Evolutionary conservation across 2,797 vertebrate species (phyloP), one percentile per base, ranked within the genome.

Genomic region (Thaleichthys pacificus): DNA sequence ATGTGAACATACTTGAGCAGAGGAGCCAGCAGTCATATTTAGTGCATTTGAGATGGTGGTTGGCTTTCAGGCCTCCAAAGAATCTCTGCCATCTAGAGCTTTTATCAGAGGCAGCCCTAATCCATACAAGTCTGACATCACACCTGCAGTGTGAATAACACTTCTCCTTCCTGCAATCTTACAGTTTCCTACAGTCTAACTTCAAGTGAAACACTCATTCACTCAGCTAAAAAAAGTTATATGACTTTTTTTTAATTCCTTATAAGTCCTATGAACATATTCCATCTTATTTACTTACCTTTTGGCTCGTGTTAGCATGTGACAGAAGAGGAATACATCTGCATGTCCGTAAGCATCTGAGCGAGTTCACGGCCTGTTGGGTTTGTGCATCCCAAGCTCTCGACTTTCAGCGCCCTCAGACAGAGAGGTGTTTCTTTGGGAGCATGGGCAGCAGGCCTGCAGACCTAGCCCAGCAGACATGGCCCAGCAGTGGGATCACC

Each of bases 371-470:
- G 71, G 65, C 66, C 64, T 72, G 72, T 32, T 32, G 30, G 35
- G 17, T 77, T 70, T 63, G 60, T 79, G 76, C 78, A 57, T 86
- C 81, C 71, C 73, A 69, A 75, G 77, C 79, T 88, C 81, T 89
- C 80, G 66, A 69, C 78, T 87, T 89, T 81, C 81, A 84, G 8
- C 22, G 74, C 71, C 21, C 0, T 75, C 68, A 74, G 87, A 91
- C 88, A 89, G 85, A 88, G 88, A 82, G 72, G 81, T 77, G 87
- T 91, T 89, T 91, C 89, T 90, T 76, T 77, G 72, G 79, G 76
- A 74, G 79, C 73, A 42, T 66, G 82, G 78, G 78, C 77, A 75
- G 78, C 71, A 79, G 82, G 42, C 79, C 86, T 76, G 84, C 82
- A 82, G 83, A 85, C 82, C 73, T 60, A 86, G 80, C 81, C 79